Conservation (phyloP, 2,888 invertebrate genomes). For the Julus scanicus region DNA sequence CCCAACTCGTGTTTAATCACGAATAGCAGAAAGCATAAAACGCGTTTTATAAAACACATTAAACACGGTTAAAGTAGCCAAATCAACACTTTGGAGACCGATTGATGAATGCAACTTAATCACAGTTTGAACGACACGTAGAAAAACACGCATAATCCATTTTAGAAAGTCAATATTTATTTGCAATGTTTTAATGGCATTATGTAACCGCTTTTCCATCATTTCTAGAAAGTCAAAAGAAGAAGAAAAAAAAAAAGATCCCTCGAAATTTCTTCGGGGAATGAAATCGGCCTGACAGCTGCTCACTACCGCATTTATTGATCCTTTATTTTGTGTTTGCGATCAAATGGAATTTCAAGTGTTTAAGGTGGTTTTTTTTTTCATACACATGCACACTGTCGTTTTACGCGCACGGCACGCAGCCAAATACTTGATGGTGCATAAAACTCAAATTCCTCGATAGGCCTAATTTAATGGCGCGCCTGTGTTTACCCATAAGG, state of each 20-base stretch:
- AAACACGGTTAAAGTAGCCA: too few relatives aligned
- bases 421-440: neutral
- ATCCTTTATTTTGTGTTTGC: neutral
- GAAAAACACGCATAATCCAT: too few relatives aligned
- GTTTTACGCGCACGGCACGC: neutral
- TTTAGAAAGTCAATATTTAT: neutral
- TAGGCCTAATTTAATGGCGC: neutral
- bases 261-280: neutral
- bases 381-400: neutral
- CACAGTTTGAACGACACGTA: too few relatives aligned
- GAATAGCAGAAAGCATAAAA: too few relatives aligned
- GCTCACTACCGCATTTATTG: constrained; percentile 20
- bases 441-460: neutral
- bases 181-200: neutral
- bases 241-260: neutral
- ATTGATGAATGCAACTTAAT: too few relatives aligned
- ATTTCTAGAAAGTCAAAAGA: neutral
- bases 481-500: too few relatives aligned
- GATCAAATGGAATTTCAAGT: neutral
- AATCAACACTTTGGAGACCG: too few relatives aligned
- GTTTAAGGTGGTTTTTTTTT: neutral
- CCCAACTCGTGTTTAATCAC: too few relatives aligned
- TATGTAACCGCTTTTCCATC: neutral
- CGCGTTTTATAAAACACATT: too few relatives aligned
- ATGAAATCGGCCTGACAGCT: constrained; percentile 16